These are phyloP conservation scores for Neodon shergylaensis DNA, from an alignment of 2,113 vertebrate species.

Conservation along the genomic window DNA sequence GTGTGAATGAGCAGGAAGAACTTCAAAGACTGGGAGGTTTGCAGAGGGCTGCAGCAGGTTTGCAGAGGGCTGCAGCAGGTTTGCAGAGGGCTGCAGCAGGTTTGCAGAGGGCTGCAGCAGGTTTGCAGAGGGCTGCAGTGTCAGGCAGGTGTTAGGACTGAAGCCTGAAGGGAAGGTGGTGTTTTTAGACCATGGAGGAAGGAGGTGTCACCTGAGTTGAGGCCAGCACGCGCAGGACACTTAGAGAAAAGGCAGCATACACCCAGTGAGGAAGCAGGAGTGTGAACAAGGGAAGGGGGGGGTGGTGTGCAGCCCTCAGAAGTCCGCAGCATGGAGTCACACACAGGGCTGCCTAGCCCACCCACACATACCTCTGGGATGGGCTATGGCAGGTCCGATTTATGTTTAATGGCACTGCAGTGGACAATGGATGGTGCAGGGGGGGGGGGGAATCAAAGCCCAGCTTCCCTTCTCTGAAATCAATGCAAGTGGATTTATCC, in stretches of 20 bases:
- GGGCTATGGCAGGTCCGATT: background rate
- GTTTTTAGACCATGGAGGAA: background rate
- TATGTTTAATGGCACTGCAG: background rate
- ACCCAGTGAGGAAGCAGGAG: background rate
- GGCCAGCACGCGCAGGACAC: rapidly evolving
- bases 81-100: background rate
- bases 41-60: background rate
- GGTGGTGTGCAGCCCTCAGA: rapidly evolving
- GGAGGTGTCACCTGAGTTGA: background rate
- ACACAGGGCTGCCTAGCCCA: rapidly evolving
- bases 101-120: background rate
- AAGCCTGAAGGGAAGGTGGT: background rate
- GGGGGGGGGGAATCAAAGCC: background rate
- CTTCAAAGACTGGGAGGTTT: background rate
- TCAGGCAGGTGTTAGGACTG: background rate
- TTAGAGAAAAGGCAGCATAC: background rate
- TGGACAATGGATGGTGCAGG: background rate
- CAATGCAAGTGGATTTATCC: too few species aligned
- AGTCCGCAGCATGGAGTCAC: rapidly evolving
- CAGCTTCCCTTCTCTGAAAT: background rate
- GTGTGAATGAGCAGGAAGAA: background rate
- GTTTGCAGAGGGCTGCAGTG: background rate
- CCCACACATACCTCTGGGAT: background rate
- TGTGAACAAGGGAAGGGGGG: rapidly evolving
- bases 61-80: background rate